Percentiles rank a stretch among this genome's conserved stretches.
These are phyloP conservation scores for Phylloscopus whistleri DNA, from an alignment of 2,113 vertebrate genomes.

Conservation along the genomic window DNA sequence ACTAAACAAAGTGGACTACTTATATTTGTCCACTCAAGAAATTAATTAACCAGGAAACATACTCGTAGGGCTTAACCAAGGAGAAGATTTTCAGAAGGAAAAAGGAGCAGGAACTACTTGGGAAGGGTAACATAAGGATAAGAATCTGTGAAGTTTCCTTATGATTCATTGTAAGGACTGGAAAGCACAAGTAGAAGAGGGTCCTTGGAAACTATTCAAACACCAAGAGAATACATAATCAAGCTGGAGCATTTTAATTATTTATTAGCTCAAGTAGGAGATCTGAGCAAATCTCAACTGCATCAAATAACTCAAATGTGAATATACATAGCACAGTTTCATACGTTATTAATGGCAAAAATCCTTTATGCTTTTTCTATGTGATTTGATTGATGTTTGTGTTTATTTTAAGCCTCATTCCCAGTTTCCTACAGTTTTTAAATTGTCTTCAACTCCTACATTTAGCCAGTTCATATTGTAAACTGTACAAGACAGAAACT, in stretches of 20 bases:
- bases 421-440: not conserved
- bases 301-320: not conserved
- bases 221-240: not conserved
- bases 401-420: constrained; percentile 11
- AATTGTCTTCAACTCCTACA: not conserved
- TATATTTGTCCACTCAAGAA: not conserved
- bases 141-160: not conserved
- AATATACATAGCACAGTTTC: not conserved
- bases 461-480: not conserved
- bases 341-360: constrained; percentile 17
- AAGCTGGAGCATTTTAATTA: constrained; percentile 17
- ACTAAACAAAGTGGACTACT: not conserved
- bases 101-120: not conserved
- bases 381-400: not conserved
- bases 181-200: not conserved
- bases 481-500: not conserved
- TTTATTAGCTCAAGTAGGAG: not conserved
- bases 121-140: not conserved
- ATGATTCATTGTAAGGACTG: not conserved
- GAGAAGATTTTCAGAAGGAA: not conserved
- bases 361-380: not conserved
- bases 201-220: not conserved
- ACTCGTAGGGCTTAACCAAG: not conserved
- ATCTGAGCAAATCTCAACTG: not conserved
- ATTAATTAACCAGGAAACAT: not conserved